phyloP scores from a whole-genome alignment of 2,888 invertebrate species.

The Prosopocoilus inquinatus region DNA sequence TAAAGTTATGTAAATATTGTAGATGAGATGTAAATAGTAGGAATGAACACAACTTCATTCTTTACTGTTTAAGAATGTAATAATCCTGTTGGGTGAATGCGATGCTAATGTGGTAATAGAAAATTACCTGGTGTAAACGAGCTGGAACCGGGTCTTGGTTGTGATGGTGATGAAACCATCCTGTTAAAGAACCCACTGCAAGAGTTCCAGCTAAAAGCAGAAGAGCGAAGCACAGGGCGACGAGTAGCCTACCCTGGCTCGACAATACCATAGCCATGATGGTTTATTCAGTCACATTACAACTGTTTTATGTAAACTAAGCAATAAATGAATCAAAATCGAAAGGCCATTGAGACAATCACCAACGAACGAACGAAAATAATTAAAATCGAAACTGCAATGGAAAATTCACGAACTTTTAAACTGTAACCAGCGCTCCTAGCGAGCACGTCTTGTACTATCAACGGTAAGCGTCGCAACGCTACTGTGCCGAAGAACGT shows the following conservation, averaged over 20 bases:
- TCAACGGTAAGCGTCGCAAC: constrained; percentile 42
- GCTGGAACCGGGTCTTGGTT: constrained; percentile 57
- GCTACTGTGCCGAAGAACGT: constrained; percentile 43
- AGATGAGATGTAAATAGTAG: too few relatives aligned
- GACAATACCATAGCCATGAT: constrained; percentile 67
- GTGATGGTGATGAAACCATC: constrained; percentile 60
- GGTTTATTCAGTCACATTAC: constrained; percentile 15
- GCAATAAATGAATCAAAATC: background rate
- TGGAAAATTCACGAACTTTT: constrained; percentile 30
- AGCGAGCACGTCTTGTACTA: constrained; percentile 40
- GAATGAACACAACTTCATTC: too few relatives aligned
- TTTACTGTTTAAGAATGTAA: too few relatives aligned
- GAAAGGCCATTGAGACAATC: background rate
- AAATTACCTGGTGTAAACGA: constrained; percentile 57
- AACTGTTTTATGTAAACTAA: background rate
- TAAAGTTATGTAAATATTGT: too few relatives aligned
- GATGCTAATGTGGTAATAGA: too few relatives aligned
- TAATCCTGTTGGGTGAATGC: too few relatives aligned
- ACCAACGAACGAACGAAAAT: background rate
- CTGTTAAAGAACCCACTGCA: constrained; percentile 59
- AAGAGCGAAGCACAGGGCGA: constrained; percentile 57
- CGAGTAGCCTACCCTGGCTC: constrained; percentile 60
- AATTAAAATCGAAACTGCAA: background rate
- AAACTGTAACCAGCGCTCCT: constrained; percentile 38
- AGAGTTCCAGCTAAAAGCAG: constrained; percentile 58